A percentile compares a stretch with the other conserved stretches of the same genome.
phyloP scores from a whole-genome alignment of 2,797 vertebrate species.

The Mus minutoides region DNA sequence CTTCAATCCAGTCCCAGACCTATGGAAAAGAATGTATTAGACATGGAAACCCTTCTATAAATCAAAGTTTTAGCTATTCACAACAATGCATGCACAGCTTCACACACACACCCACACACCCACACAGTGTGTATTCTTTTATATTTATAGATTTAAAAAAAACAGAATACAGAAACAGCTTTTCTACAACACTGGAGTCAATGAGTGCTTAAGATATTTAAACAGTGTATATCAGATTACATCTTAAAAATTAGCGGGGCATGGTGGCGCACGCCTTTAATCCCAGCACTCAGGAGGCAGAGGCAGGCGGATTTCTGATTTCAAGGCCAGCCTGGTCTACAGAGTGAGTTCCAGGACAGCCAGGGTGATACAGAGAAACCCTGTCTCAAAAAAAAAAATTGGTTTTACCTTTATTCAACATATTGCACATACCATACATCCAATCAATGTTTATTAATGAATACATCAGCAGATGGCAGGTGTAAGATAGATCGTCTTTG shows the following conservation, averaged over 20 bases:
- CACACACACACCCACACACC: background rate
- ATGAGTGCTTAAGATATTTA: background rate
- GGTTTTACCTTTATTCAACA: background rate
- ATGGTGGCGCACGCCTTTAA: no score
- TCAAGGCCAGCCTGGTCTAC: no score
- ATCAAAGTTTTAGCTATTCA: background rate
- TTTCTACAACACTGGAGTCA: background rate
- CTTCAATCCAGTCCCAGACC: background rate
- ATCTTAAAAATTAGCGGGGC: no score
- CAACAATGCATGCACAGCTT: background rate
- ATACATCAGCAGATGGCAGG: background rate
- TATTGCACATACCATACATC: background rate
- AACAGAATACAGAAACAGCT: background rate
- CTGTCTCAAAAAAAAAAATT: background rate
- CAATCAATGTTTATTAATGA: background rate
- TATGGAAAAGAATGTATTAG: background rate
- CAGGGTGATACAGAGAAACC: no score
- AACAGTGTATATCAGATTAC: background rate
- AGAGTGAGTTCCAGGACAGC: no score
- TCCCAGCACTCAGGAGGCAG: no score
- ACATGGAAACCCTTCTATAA: background rate
- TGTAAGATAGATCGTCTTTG: background rate
- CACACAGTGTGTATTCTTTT: background rate
- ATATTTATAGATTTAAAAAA: background rate
- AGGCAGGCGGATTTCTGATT: no score